Conservation (phyloP, 2,797 vertebrate genomes). For the Rachycentron canadum region DNA sequence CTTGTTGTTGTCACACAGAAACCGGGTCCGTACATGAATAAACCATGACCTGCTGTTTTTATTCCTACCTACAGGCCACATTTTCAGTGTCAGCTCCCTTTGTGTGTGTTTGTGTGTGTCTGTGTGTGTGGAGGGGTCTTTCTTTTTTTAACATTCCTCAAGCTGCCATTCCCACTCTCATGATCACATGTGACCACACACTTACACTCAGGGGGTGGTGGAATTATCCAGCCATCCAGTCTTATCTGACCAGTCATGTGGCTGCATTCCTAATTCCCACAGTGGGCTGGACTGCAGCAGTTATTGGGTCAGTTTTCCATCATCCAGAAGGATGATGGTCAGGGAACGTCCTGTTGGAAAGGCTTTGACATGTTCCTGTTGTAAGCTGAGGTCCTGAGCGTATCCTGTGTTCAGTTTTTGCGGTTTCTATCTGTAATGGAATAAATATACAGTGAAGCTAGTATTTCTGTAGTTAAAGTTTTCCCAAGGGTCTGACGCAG, state of each 20-base stretch:
- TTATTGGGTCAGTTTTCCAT: constrained; percentile 38
- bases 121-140: too few relatives aligned
- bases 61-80: not conserved
- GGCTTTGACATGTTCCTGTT: constrained; percentile 18
- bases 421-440: not conserved
- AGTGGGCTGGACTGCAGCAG: constrained; percentile 1
- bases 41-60: accelerated
- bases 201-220: constrained; percentile 11
- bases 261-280: constrained; percentile 52
- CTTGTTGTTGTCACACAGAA: not conserved
- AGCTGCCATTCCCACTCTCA: constrained; percentile 31
- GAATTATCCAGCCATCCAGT: constrained; percentile 53
- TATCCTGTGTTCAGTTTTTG: not conserved
- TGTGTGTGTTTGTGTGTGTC: too few relatives aligned
- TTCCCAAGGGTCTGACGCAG: not conserved
- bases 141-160: constrained; percentile 40
- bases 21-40: not conserved
- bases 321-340: not conserved
- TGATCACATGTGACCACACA: constrained; percentile 45
- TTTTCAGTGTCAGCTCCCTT: not conserved
- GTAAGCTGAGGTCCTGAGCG: constrained; percentile 6
- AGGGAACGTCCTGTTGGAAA: constrained; percentile 16
- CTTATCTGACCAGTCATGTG: constrained; percentile 66
- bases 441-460: not conserved
- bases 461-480: not conserved